Evolutionary conservation across 2,113 vertebrate species (phyloP).

Genomic region (Pseudopodoces humilis): DNA sequence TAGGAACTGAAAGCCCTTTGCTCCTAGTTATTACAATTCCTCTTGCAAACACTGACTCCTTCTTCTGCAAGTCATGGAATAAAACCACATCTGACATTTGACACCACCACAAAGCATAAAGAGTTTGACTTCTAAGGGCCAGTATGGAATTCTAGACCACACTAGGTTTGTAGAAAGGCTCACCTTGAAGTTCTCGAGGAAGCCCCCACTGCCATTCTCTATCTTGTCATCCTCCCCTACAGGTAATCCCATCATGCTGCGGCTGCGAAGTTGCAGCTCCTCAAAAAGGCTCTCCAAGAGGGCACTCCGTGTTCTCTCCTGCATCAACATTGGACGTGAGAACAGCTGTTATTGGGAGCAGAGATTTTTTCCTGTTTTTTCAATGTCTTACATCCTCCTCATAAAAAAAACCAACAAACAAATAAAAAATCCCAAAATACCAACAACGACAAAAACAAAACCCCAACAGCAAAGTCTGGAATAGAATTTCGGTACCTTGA

Average conservation of each 20-base stretch:
- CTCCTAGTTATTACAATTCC: background rate
- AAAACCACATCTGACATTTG: background rate
- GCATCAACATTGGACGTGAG: background rate
- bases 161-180: background rate
- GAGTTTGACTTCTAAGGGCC: background rate
- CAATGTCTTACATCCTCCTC: background rate
- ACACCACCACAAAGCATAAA: background rate
- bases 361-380: background rate
- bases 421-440: background rate
- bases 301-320: constrained; percentile 87
- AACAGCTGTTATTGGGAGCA: background rate
- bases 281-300: constrained; percentile 85
- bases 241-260: constrained; percentile 83
- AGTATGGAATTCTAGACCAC: background rate
- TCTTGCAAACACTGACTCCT: background rate
- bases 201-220: constrained; percentile 80
- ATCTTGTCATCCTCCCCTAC: constrained; percentile 69
- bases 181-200: constrained; percentile 94
- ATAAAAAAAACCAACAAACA: background rate
- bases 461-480: background rate
- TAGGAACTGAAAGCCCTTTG: background rate
- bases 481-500: background rate
- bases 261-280: constrained; percentile 82
- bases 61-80: background rate
- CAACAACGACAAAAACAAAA: background rate